A percentile compares a stretch with the other conserved stretches of the same genome.
phyloP scores from a whole-genome alignment of 2,888 invertebrate species.

The Exocentrus adspersus region DNA sequence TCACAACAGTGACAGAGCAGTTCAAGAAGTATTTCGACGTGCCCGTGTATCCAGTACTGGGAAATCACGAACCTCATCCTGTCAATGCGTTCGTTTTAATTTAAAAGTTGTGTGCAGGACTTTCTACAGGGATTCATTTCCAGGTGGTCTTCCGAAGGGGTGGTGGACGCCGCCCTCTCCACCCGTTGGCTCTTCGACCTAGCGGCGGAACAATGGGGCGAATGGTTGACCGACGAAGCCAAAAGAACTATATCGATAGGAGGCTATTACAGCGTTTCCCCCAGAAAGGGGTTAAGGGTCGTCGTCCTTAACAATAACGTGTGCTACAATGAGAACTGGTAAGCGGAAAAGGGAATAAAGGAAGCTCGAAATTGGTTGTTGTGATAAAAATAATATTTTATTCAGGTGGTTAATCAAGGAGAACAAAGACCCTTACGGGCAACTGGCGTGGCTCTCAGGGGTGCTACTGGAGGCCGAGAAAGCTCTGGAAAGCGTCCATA shows the following conservation, averaged over 20 bases:
- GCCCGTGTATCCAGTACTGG: constrained; percentile 70
- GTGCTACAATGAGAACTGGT: constrained; percentile 79
- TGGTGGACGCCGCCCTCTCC: constrained; percentile 57
- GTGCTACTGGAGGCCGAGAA: constrained; percentile 62
- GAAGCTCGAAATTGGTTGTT: too few species aligned
- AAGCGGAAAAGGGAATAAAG: constrained; percentile 29
- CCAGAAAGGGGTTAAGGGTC: constrained; percentile 75
- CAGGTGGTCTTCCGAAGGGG: constrained; percentile 52
- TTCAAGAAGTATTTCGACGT: constrained; percentile 64
- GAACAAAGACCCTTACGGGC: constrained; percentile 76
- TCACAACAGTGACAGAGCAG: constrained; percentile 65
- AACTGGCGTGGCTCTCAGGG: constrained; percentile 82
- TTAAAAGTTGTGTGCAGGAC: too few species aligned
- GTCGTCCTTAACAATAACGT: constrained; percentile 84
- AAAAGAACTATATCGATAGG: constrained; percentile 69
- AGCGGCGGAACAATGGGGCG: constrained; percentile 74
- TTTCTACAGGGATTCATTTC: too few species aligned
- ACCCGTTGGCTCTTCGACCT: constrained; percentile 81
- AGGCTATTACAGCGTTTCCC: constrained; percentile 79
- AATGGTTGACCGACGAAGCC: constrained; percentile 72
- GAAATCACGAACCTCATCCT: constrained; percentile 80
- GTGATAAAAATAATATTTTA: neutral
- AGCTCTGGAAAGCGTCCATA: constrained; percentile 79
- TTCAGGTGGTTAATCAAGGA: constrained; percentile 66
- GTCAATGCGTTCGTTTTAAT: constrained; percentile 85